Conservation (phyloP, 2,797 vertebrate species). For the Distichodus sexfasciatus region DNA sequence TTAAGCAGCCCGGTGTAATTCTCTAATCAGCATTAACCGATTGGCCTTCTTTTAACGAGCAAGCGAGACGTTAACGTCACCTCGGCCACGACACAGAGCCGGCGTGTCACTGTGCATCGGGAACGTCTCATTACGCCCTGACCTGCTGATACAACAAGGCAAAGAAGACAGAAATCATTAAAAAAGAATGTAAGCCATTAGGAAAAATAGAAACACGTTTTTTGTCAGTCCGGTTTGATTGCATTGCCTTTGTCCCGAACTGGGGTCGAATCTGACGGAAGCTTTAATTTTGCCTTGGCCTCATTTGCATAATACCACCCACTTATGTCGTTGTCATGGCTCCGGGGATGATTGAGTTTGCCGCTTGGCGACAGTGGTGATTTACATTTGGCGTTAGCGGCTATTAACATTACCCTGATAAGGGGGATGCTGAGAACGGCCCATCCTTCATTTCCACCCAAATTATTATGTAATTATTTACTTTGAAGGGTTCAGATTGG, state of each 20-base stretch:
- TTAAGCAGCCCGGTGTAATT: slow-evolving; percentile 5
- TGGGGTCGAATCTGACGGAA: slow-evolving; percentile 7
- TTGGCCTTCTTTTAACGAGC: too few species aligned
- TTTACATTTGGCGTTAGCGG: slow-evolving; percentile 4
- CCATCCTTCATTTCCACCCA: background rate
- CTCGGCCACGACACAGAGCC: slow-evolving; percentile 13
- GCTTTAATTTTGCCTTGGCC: slow-evolving; percentile 7
- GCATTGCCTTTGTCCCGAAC: slow-evolving; percentile 24
- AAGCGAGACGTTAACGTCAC: slow-evolving; percentile 18
- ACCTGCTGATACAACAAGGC: too few species aligned
- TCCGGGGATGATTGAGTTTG: slow-evolving; percentile 15
- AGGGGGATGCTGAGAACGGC: background rate
- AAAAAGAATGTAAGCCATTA: slow-evolving; percentile 4
- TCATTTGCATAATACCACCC: slow-evolving; percentile 41
- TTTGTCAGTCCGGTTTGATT: slow-evolving; percentile 10
- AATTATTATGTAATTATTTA: slow-evolving; percentile 15
- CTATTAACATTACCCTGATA: slow-evolving; percentile 23
- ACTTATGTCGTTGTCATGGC: slow-evolving; percentile 24
- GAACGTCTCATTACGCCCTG: too few species aligned
- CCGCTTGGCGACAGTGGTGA: background rate
- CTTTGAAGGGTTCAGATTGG: background rate
- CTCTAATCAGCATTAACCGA: slow-evolving; percentile 26
- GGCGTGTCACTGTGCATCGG: slow-evolving; percentile 3
- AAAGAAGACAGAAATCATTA: background rate
- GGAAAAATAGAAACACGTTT: background rate